phyloP scores from a whole-genome alignment of 2,113 vertebrate genomes.

The Trochalopteron elliotii region DNA sequence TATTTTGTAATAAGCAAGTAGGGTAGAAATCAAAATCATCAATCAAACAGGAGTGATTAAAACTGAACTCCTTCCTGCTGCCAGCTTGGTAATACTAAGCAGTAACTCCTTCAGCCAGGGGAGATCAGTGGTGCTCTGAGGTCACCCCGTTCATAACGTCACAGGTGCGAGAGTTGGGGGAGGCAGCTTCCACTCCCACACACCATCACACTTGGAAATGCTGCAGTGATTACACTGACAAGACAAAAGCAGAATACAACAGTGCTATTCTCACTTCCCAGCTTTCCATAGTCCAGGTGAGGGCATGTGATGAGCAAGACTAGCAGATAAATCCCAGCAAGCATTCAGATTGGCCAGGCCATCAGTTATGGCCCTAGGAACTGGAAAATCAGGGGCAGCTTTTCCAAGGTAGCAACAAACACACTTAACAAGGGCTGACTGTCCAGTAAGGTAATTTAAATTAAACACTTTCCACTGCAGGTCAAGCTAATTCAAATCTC shows the following conservation, averaged over 20 bases:
- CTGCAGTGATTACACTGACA: background rate
- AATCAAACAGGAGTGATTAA: background rate
- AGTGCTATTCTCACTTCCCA: background rate
- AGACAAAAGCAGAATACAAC: background rate
- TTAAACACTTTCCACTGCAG: background rate
- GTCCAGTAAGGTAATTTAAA: background rate
- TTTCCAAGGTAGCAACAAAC: background rate
- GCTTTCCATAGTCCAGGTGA: background rate
- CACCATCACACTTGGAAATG: background rate
- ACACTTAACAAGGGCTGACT: background rate
- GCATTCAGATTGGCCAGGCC: rapidly evolving
- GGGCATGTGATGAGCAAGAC: background rate
- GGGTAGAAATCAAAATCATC: background rate
- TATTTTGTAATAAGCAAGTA: background rate
- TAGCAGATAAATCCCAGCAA: background rate
- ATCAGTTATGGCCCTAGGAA: background rate
- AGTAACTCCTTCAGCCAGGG: background rate
- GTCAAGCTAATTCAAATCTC: background rate
- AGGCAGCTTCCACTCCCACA: background rate
- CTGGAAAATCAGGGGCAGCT: background rate
- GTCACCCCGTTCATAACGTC: too few species aligned
- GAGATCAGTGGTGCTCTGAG: background rate
- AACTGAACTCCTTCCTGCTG: background rate
- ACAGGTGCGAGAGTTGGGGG: rapidly evolving
- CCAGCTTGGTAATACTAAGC: background rate